A percentile compares a stretch with the other conserved stretches of the same genome.
Evolutionary conservation across 2,888 invertebrate genomes (phyloP).

Genomic region (Orchestes rusci): DNA sequence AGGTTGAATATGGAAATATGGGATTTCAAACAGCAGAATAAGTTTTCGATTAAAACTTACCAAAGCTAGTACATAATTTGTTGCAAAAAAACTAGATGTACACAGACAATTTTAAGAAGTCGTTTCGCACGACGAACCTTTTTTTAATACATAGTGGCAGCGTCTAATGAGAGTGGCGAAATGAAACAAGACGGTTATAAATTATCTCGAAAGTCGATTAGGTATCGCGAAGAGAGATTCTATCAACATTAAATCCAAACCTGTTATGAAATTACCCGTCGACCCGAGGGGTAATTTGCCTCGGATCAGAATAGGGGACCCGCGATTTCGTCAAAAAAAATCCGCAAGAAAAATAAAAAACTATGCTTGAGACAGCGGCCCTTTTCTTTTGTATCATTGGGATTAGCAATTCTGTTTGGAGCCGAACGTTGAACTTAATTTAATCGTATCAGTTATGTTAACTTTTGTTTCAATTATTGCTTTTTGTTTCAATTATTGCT

Average conservation of each 20-base stretch:
- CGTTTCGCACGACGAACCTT: slow-evolving; percentile 14
- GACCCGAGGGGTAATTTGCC: slow-evolving; percentile 41
- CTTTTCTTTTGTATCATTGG: no score
- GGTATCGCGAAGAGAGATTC: slow-evolving; percentile 36
- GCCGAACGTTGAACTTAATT: no score
- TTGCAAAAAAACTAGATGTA: no score
- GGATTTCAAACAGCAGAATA: no score
- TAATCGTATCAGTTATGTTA: no score
- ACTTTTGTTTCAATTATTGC: no score
- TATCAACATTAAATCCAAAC: slow-evolving; percentile 45
- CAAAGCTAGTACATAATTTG: no score
- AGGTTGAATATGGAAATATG: no score
- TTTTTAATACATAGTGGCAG: slow-evolving; percentile 11
- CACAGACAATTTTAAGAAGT: slow-evolving; percentile 1
- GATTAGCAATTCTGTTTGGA: no score
- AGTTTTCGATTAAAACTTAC: no score
- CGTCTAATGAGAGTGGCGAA: slow-evolving; percentile 43
- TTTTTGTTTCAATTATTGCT: not conserved
- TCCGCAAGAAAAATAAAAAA: slow-evolving; percentile 10
- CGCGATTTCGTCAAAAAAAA: slow-evolving; percentile 17
- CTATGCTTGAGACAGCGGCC: no score
- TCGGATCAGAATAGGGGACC: slow-evolving; percentile 27
- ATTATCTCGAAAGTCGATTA: slow-evolving; percentile 43
- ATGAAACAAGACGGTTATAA: slow-evolving; percentile 44
- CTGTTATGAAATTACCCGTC: slow-evolving; percentile 44